These are phyloP conservation scores for Semnornis frantzii DNA, from an alignment of 2,113 vertebrate species.

Conservation along the genomic window DNA sequence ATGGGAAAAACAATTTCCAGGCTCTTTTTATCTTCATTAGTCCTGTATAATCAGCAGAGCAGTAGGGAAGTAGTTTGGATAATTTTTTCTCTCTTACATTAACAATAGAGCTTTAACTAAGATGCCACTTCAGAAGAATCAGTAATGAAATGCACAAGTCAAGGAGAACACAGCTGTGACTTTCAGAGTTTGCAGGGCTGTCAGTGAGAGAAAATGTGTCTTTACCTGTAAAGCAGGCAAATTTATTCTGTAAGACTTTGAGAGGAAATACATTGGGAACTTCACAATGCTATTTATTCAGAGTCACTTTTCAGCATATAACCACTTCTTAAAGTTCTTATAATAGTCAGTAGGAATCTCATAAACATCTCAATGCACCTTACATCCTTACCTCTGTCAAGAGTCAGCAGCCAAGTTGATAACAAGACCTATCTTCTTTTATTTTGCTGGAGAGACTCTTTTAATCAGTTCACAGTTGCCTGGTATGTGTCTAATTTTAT, in stretches of 20 bases:
- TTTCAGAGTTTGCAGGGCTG: conserved; percentile 27
- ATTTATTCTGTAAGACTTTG: conserved; percentile 51
- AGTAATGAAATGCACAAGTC: conserved; percentile 5
- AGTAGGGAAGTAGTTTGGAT: not conserved
- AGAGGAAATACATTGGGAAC: conserved; percentile 43
- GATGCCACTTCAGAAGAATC: not conserved
- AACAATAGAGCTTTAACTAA: conserved; percentile 38
- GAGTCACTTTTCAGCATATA: conserved; percentile 15
- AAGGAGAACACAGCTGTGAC: conserved; percentile 15
- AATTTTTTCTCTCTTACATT: not conserved
- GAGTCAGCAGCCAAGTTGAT: conserved; percentile 38
- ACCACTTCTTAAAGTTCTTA: conserved; percentile 14
- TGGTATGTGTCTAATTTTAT: conserved; percentile 53
- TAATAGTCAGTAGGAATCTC: conserved; percentile 31
- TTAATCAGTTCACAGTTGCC: conserved; percentile 45
- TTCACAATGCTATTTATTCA: conserved; percentile 49
- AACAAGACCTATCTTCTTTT: conserved; percentile 40
- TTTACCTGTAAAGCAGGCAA: not conserved
- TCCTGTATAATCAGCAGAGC: not conserved
- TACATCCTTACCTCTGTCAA: conserved; percentile 26
- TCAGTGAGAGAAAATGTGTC: not conserved
- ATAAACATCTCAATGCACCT: conserved; percentile 50
- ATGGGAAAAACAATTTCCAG: not conserved
- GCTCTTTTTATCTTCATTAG: not conserved
- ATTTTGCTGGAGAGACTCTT: conserved; percentile 49